A percentile compares a stretch with the other conserved stretches of the same genome.
phyloP scores from a whole-genome alignment of 2,797 vertebrate genomes.

The Phrynocephalus guinanensis region DNA sequence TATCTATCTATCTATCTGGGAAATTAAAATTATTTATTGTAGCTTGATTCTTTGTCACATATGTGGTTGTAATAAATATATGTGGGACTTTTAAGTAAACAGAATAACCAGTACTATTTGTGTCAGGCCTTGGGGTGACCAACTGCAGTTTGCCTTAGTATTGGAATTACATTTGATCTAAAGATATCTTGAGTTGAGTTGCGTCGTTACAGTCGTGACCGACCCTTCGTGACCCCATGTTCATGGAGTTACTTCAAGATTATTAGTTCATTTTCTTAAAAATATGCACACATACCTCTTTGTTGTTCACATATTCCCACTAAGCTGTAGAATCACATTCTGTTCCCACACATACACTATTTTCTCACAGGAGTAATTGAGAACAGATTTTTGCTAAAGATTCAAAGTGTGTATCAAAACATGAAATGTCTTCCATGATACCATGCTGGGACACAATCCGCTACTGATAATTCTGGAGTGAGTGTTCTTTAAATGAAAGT shows the following conservation, averaged over 20 bases:
- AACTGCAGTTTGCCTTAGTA: neutral
- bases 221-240: too few relatives aligned
- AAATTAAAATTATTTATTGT: neutral
- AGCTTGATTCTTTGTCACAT: neutral
- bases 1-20: too few relatives aligned
- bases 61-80: neutral
- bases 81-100: neutral
- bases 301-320: neutral
- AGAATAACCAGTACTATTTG: neutral
- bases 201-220: too few relatives aligned
- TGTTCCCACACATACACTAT: neutral
- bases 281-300: neutral
- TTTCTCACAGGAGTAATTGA: neutral
- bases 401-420: too few relatives aligned
- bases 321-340: neutral
- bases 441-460: neutral
- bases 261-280: neutral
- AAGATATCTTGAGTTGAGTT: neutral
- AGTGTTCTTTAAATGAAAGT: neutral
- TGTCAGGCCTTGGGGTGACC: neutral
- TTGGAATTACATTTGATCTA: neutral
- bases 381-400: neutral
- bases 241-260: too few relatives aligned
- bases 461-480: neutral
- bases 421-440: neutral